A percentile compares a stretch with the other conserved stretches of the same genome.
Evolutionary conservation across 1,140 invertebrate genomes (phyloP).

Genomic region (Aradophagus sp.): DNA sequence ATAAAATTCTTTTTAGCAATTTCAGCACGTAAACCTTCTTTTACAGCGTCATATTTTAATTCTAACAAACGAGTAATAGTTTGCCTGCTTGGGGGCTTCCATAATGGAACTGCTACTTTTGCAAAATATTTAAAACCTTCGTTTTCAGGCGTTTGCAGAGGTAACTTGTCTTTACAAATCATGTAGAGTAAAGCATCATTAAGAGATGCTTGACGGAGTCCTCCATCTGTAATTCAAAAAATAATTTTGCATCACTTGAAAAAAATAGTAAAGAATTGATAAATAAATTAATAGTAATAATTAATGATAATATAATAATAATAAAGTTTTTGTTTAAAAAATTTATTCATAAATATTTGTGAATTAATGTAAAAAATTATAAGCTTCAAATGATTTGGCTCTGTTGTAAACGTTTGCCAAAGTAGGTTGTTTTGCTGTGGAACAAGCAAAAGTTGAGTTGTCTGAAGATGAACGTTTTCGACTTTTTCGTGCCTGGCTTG

Average conservation of each 20-base stretch:
- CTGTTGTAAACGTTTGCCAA: neutral
- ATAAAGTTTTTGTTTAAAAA: no score
- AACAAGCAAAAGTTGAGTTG: neutral
- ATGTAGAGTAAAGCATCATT: constrained; percentile 29
- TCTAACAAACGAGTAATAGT: constrained; percentile 1
- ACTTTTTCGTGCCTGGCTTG: neutral
- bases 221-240: constrained; percentile 12
- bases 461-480: neutral
- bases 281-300: no score
- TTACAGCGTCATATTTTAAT: neutral
- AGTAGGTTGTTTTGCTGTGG: constrained; percentile 2
- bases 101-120: constrained; percentile 9
- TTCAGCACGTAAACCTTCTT: neutral
- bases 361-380: no score
- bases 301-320: no score
- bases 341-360: no score
- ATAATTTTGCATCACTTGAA: no score
- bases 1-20: neutral
- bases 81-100: constrained; percentile 14
- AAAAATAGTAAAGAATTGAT: no score
- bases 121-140: constrained; percentile 16
- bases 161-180: constrained; percentile 14
- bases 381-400: constrained; percentile 8
- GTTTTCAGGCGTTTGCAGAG: constrained; percentile 6
- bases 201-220: constrained; percentile 1